Percentiles rank a stretch among this genome's conserved stretches.
Evolutionary conservation across 2,797 vertebrate genomes (phyloP).

Genomic region (Argentina silus): DNA sequence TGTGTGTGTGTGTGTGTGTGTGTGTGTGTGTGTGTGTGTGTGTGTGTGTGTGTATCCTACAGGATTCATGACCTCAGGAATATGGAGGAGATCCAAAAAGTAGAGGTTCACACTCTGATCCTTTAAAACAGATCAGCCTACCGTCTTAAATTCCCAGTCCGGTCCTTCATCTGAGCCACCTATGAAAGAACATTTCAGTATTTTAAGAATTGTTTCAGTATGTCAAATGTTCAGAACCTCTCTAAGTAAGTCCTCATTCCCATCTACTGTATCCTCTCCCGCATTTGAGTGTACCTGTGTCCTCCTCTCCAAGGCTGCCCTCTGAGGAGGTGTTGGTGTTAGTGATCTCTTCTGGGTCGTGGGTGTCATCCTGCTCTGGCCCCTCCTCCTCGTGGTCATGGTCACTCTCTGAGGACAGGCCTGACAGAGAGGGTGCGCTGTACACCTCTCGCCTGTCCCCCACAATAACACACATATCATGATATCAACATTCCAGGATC

Average conservation of each 20-base stretch:
- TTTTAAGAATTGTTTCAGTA: background rate
- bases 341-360: conserved; percentile 57
- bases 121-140: conserved; percentile 55
- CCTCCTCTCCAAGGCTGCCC: conserved; percentile 74
- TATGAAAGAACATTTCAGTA: conserved; percentile 24
- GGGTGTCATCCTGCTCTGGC: conserved; percentile 49
- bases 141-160: conserved; percentile 80
- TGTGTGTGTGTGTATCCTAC: background rate
- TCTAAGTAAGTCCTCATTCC: too few species aligned
- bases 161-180: conserved; percentile 64
- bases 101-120: too few species aligned
- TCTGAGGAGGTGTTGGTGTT: conserved; percentile 65
- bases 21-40: conserved; percentile 2
- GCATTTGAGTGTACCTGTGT: conserved; percentile 49
- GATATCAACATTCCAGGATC: background rate
- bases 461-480: background rate
- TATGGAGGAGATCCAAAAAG: background rate
- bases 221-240: too few species aligned
- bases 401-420: conserved; percentile 88
- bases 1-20: background rate
- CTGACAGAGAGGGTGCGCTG: conserved; percentile 71
- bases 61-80: too few species aligned
- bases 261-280: background rate
- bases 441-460: conserved; percentile 74
- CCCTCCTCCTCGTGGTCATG: conserved; percentile 85